Evolutionary conservation across 1,140 invertebrate species (phyloP), one percentile per base, ranked within the genome.

Genomic region (Sinella curviseta): DNA sequence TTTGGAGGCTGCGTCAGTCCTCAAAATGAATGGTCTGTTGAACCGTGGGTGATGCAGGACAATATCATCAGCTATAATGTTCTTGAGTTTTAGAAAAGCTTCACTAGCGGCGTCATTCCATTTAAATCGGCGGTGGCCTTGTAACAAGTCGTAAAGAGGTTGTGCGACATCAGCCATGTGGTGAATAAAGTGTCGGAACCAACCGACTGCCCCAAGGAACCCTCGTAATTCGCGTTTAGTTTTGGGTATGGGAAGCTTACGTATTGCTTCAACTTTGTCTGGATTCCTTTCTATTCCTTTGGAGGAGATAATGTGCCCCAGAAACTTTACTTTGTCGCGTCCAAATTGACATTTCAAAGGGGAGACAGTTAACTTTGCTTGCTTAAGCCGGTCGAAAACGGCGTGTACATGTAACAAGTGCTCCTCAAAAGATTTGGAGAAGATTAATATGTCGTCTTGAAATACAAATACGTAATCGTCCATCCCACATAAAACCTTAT

Each of bases 1-100:
- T 78, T 82, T 81, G 14, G 85, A 84, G 24, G 85, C 86, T n/a
- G 87, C 87, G 83, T 89, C 88, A 0, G 86, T 88, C 30, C 86
- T 85, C 0, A 88, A 79, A 0, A 86, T 85, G 73, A 87, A 87
- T 0, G 81, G 84, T 83, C 86, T 77, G 8, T 76, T 79, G 70
- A 85, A 85, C 78, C 87, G 78, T 26, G 86, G 84, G 2, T 74
- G 55, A 0, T 36, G 48, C 0, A 78, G 39, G 20, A 60, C 39
- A 16, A 57, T 16, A 28, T 74, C 24, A 14, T 74, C 8, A 54
- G 17, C 12, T 8, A 78, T 78, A 0, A 36, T 31, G 0, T 26
- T 81, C 82, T 77, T 80, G 1, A 78, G 12, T 8, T 74, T 14
- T 12, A 39, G 36, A 74, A 78, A 78, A 17, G 67, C 70, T n/a